Conservation (phyloP, 2,888 invertebrate species). For the Prosopocoilus inquinatus region DNA sequence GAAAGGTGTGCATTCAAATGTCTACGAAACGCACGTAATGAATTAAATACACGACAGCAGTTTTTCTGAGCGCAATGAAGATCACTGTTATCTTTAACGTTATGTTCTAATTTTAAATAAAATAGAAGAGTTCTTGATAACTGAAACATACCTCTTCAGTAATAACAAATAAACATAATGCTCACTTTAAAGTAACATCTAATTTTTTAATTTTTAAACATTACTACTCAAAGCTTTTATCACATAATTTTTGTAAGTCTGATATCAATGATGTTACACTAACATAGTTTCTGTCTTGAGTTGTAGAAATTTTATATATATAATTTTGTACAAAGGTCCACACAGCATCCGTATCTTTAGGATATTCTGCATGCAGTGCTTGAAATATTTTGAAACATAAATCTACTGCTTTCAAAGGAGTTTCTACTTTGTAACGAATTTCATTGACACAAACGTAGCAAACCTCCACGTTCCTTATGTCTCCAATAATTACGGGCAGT, state of each 20-base stretch:
- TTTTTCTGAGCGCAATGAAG: no score
- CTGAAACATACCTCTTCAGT: no score
- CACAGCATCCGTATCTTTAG: not conserved
- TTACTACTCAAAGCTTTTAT: no score
- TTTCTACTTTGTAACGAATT: not conserved
- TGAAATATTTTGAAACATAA: conserved; percentile 1
- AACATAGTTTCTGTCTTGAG: not conserved
- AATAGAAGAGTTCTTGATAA: no score
- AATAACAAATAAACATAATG: no score
- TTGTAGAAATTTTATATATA: conserved; percentile 1
- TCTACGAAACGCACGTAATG: no score
- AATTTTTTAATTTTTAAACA: no score
- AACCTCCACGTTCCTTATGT: not conserved
- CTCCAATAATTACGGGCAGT: not conserved
- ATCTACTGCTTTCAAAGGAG: not conserved
- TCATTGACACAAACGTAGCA: conserved; percentile 2
- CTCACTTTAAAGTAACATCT: no score
- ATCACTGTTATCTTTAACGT: no score
- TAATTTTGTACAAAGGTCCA: conserved; percentile 7
- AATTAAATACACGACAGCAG: no score
- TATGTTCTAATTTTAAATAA: no score
- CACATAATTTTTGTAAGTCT: not conserved
- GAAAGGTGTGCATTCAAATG: no score
- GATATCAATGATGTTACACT: not conserved
- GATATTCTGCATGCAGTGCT: not conserved